Percentiles rank a stretch among this genome's conserved stretches.
phyloP scores from a whole-genome alignment of 2,113 vertebrate genomes.

The Lepisosteus oculatus region DNA sequence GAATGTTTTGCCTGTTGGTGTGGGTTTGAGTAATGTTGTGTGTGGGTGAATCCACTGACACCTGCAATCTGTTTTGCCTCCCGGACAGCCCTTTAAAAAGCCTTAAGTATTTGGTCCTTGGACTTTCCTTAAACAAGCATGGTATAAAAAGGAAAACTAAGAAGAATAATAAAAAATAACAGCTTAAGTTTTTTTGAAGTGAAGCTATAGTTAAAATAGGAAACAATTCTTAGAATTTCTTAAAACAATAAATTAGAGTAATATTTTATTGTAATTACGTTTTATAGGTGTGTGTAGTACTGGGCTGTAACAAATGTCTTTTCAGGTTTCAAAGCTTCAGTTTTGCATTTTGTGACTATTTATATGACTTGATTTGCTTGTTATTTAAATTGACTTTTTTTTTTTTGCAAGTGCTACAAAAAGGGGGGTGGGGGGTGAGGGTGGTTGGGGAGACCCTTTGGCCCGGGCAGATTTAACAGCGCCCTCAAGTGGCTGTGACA shows the following conservation, averaged over 20 bases:
- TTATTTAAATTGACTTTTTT: conserved; percentile 62
- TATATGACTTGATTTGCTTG: conserved; percentile 72
- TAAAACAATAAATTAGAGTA: conserved; percentile 68
- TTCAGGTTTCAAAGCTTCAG: conserved; percentile 74
- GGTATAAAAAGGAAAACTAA: conserved; percentile 54
- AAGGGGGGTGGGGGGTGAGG: too few species aligned
- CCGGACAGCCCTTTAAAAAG: conserved; percentile 83
- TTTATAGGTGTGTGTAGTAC: conserved; percentile 80
- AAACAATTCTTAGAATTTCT: conserved; percentile 72
- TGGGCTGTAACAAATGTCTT: conserved; percentile 71
- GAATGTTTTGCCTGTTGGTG: conserved; percentile 72
- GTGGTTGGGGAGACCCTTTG: too few species aligned
- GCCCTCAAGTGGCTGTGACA: conserved; percentile 63
- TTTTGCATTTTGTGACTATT: conserved; percentile 74
- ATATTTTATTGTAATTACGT: conserved; percentile 79
- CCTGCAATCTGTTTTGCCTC: conserved; percentile 74
- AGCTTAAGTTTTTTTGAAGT: conserved; percentile 46
- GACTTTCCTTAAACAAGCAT: conserved; percentile 84
- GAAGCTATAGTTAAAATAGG: conserved; percentile 71
- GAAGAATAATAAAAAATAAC: conserved; percentile 59
- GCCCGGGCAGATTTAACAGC: conserved; percentile 36
- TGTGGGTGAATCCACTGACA: conserved; percentile 74
- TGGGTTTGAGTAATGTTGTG: conserved; percentile 69
- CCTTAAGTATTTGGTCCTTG: conserved; percentile 94
- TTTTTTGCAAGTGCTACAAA: neutral